phyloP scores from a whole-genome alignment of 2,888 invertebrate species.

The Drosophila atroscutellata region DNA sequence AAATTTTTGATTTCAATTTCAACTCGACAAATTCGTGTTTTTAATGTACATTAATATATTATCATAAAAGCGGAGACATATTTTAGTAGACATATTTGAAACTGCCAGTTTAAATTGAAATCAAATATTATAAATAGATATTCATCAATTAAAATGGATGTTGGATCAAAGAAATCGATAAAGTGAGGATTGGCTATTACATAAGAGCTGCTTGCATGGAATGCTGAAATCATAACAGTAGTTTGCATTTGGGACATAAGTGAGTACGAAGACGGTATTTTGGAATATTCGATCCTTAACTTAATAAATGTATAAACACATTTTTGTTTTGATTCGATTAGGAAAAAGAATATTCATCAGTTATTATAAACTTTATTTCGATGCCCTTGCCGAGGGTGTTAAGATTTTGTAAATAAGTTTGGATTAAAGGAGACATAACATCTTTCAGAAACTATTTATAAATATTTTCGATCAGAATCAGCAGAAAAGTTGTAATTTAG shows the following conservation, averaged over 20 bases:
- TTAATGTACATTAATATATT: neutral
- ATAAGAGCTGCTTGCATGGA: neutral
- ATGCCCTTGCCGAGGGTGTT: neutral
- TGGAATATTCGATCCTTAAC: neutral
- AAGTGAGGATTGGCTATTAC: neutral
- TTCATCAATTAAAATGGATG: neutral
- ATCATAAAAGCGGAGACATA: neutral
- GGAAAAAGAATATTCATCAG: neutral
- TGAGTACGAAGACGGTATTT: neutral
- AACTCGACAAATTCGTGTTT: neutral
- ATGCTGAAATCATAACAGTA: neutral
- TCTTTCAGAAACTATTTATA: neutral
- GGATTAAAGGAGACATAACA: neutral
- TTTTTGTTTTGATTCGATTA: neutral
- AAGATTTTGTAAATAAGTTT: rapidly evolving
- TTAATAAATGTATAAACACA: neutral
- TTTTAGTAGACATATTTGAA: neutral
- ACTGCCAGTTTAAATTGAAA: neutral
- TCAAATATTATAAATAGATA: neutral
- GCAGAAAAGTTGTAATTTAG: neutral
- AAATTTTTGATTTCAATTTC: neutral
- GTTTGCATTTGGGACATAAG: neutral
- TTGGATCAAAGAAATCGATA: rapidly evolving
- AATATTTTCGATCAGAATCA: neutral
- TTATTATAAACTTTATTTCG: neutral